A percentile compares a stretch with the other conserved stretches of the same genome.
phyloP scores from a whole-genome alignment of 2,888 invertebrate genomes.

The Andricus curvator region DNA sequence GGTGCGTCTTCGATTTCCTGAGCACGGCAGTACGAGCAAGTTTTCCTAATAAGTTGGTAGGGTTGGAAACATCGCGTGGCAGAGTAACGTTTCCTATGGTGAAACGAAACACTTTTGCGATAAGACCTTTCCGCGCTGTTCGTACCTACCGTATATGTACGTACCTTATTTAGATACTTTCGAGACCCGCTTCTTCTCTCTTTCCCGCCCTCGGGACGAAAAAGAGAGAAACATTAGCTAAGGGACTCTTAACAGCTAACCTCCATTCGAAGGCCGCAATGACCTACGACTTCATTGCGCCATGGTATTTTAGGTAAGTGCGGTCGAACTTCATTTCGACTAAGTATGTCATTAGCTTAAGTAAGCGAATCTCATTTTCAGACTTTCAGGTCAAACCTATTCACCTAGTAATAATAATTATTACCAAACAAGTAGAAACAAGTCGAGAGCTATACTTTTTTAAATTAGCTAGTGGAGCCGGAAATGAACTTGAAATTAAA shows the following conservation, averaged over 20 bases:
- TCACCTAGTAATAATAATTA: neutral
- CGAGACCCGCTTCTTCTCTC: slow-evolving; percentile 47
- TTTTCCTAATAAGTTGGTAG: slow-evolving; percentile 58
- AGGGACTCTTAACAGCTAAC: slow-evolving; percentile 48
- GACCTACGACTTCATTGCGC: slow-evolving; percentile 19
- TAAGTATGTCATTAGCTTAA: slow-evolving; percentile 20
- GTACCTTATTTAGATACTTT: slow-evolving; percentile 53
- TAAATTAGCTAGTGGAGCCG: neutral
- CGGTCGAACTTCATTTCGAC: slow-evolving; percentile 6
- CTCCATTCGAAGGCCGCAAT: slow-evolving; percentile 50
- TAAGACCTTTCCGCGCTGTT: slow-evolving; percentile 64
- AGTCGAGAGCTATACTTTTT: neutral
- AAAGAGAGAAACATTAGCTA: slow-evolving; percentile 50
- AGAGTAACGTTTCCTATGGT: slow-evolving; percentile 64
- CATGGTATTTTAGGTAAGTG: slow-evolving; percentile 29
- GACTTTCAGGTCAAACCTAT: neutral
- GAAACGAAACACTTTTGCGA: slow-evolving; percentile 66
- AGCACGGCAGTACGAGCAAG: slow-evolving; percentile 51
- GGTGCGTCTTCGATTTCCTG: slow-evolving; percentile 55
- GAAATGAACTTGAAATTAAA: neutral
- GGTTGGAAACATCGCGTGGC: slow-evolving; percentile 66
- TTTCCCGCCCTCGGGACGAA: slow-evolving; percentile 45
- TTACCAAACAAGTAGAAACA: neutral
- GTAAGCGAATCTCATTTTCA: slow-evolving; percentile 11
- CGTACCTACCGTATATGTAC: slow-evolving; percentile 55